These are phyloP conservation scores for Turnix velox DNA, from an alignment of 2,113 vertebrate species.

Conservation along the genomic window DNA sequence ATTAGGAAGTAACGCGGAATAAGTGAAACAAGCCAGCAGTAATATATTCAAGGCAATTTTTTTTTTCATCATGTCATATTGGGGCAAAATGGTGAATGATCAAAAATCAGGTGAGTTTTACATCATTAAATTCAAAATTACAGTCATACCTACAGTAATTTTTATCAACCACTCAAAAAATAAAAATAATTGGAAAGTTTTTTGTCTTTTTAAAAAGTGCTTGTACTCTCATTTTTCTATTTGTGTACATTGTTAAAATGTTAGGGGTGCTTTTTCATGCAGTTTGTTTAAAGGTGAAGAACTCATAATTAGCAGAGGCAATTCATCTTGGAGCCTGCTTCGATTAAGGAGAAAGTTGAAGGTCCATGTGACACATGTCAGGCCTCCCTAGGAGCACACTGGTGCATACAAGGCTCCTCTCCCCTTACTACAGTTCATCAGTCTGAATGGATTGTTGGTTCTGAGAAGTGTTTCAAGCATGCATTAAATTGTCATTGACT, in stretches of 20 bases:
- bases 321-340: not conserved
- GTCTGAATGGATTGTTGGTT: not conserved
- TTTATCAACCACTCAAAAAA: not conserved
- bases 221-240: not conserved
- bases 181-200: conserved; percentile 12
- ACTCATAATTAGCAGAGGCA: not conserved
- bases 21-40: not conserved
- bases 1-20: not conserved
- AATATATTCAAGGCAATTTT: not conserved
- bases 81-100: not conserved
- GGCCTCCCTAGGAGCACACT: not conserved
- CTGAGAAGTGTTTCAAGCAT: not conserved
- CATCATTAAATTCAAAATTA: not conserved
- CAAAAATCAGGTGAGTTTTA: conserved; percentile 19
- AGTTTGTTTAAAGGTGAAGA: not conserved
- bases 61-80: conserved; percentile 29
- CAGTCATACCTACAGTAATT: not conserved
- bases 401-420: not conserved
- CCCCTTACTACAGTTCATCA: not conserved
- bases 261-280: not conserved
- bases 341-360: not conserved
- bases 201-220: not conserved
- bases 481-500: not conserved
- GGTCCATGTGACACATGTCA: not conserved
- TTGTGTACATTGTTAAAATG: not conserved